phyloP scores from a whole-genome alignment of 2,888 invertebrate genomes.

The Desoria tigrina region DNA sequence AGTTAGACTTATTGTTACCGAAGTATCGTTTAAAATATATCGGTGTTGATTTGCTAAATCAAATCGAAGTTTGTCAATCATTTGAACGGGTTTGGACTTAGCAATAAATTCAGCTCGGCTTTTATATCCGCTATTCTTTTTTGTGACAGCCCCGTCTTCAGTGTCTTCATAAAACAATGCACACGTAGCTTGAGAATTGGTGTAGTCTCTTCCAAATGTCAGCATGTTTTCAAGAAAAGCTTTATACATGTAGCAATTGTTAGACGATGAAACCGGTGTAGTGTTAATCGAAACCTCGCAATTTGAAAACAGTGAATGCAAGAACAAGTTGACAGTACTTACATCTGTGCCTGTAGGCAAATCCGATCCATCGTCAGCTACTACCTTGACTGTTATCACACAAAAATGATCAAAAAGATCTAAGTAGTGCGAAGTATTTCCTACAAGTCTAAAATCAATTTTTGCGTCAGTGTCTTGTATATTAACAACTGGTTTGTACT shows the following conservation, averaged over 20 bases:
- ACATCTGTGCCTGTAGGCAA: conserved; percentile 9
- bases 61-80: conserved; percentile 36
- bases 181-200: conserved; percentile 24
- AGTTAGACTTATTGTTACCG: conserved; percentile 31
- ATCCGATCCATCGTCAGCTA: conserved; percentile 12
- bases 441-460: conserved; percentile 38
- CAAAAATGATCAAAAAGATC: conserved; percentile 32
- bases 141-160: background rate
- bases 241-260: conserved; percentile 31
- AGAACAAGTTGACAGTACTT: conserved; percentile 14
- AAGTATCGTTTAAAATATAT: conserved; percentile 39
- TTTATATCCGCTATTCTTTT: conserved; percentile 26
- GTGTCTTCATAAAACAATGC: conserved; percentile 32
- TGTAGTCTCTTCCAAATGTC: conserved; percentile 12
- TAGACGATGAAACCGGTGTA: conserved; percentile 14
- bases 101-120: conserved; percentile 16
- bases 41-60: conserved; percentile 36
- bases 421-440: conserved; percentile 29
- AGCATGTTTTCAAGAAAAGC: conserved; percentile 22
- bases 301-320: conserved; percentile 31
- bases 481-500: conserved; percentile 43
- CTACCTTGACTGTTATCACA: conserved; percentile 21
- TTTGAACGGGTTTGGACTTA: conserved; percentile 26
- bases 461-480: conserved; percentile 32
- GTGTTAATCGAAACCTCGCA: conserved; percentile 27